These are phyloP conservation scores for Cephalophus harveyi DNA, from an alignment of 2,113 vertebrate genomes.

Conservation along the genomic window DNA sequence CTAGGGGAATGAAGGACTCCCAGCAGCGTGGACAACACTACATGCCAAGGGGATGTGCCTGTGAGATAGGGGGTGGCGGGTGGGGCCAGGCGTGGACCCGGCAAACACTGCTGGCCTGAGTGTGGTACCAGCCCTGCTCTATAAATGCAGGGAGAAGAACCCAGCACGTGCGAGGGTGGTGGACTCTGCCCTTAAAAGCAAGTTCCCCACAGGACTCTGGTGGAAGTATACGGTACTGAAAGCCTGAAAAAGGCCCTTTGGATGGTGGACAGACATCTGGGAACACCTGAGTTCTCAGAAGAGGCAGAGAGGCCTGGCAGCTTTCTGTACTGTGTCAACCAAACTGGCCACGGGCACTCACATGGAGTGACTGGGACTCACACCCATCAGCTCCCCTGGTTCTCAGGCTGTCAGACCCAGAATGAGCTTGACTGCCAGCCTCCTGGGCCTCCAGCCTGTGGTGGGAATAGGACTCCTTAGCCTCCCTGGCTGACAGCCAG, in stretches of 20 bases:
- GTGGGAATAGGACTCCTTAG: neutral
- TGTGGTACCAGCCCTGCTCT: too few relatives aligned
- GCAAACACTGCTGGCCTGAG: neutral
- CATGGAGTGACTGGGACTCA: neutral
- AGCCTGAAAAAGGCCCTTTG: neutral
- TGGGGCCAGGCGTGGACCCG: fast-evolving
- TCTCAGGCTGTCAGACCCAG: neutral
- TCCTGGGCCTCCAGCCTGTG: neutral
- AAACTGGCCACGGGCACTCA: neutral
- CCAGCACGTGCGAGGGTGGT: neutral
- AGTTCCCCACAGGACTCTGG: too few relatives aligned
- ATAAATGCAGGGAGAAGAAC: neutral
- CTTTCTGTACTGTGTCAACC: neutral
- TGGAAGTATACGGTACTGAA: fast-evolving
- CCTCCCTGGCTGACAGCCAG: neutral
- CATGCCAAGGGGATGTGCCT: too few relatives aligned
- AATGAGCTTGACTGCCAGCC: neutral
- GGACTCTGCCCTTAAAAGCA: neutral
- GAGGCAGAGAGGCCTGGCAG: too few relatives aligned
- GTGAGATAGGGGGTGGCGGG: neutral
- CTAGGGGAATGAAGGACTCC: fast-evolving
- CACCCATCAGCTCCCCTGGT: neutral
- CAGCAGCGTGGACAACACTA: neutral
- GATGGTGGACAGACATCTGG: neutral
- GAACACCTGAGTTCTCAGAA: neutral